Base-by-base conservation (phyloP, 2,888 invertebrate species). In the Parnassius apollo region DNA sequence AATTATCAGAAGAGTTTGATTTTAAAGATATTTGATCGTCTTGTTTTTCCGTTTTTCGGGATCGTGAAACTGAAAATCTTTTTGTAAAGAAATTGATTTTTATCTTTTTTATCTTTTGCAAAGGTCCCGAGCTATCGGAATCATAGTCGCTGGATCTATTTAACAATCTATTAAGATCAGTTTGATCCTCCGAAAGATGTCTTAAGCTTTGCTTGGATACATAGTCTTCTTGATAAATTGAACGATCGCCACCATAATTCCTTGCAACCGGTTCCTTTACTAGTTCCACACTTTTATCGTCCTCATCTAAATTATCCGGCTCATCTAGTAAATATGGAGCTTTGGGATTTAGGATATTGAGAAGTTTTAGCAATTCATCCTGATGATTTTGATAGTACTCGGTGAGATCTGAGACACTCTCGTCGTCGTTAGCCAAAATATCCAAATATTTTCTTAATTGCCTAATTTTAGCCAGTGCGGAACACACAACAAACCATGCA, bases 21-120 rank as follows among this genome's bases (percentile, higher is more conserved):
- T 86, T 88, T 9, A 93, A 65, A 8, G 93, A 93, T 69, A 92
- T 69, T 68, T 91, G 84, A 74, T 93, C 93, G 62, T 93, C 91
- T 63, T 84, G 84, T 46, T 92, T 90, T 45, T 94, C 93, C 2
- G 88, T 80, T 60, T 93, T 85, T 71, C 92, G 93, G 3, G 93
- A 88, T 74, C 93, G 92, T n/a, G 93, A 78, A n/a, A 92, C 93
- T 1, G 90, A 92, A 70, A 94, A 94, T 74, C 93, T 93, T 74
- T 93, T 94, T 0, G 93, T 88, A 12, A 95, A 91, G 44, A 95
- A 92, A 75, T 91, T 78, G 78, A 80, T 91, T 74, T 94, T 95
- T 0, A 96, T 85, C 66, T 94, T 94, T 69, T 93, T 94, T 54
- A 96, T 91, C 57, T 93, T 85, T 62, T 84, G 82, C 7, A 91